Evolutionary conservation across 2,113 vertebrate genomes (phyloP).

Genomic region (human (Homo sapiens)): DNA sequence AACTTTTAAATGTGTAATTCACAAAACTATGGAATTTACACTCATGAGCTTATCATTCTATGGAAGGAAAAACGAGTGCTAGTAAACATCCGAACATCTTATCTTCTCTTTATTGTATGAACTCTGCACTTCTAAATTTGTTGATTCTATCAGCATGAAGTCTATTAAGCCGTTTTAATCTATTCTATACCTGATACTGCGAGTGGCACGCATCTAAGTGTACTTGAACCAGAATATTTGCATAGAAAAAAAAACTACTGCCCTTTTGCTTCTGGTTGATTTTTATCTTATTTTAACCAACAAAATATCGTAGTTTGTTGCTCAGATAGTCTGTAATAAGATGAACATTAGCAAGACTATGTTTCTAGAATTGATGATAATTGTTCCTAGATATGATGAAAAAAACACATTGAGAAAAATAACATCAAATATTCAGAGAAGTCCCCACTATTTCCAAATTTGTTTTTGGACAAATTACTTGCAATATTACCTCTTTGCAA

Average conservation of each 20-base stretch:
- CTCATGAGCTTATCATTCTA: not conserved
- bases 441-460: not conserved
- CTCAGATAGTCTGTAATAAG: not conserved
- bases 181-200: not conserved
- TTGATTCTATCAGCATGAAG: not conserved
- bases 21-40: not conserved
- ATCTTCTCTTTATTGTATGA: not conserved
- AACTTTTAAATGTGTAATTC: constrained; percentile 16
- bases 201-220: not conserved
- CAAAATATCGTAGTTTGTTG: not conserved
- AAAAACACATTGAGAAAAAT: not conserved
- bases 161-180: not conserved
- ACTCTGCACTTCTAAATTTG: not conserved
- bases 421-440: not conserved
- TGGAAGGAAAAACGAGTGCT: not conserved
- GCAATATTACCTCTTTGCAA: not conserved
- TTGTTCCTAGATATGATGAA: not conserved
- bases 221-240: not conserved
- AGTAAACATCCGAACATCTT: not conserved
- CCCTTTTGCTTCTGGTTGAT: not conserved
- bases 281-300: not conserved
- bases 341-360: not conserved
- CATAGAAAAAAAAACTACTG: not conserved
- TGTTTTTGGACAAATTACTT: not conserved
- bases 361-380: not conserved